These are phyloP conservation scores for Cloeon dipterum DNA, from an alignment of 2,888 invertebrate species.

Conservation along the genomic window DNA sequence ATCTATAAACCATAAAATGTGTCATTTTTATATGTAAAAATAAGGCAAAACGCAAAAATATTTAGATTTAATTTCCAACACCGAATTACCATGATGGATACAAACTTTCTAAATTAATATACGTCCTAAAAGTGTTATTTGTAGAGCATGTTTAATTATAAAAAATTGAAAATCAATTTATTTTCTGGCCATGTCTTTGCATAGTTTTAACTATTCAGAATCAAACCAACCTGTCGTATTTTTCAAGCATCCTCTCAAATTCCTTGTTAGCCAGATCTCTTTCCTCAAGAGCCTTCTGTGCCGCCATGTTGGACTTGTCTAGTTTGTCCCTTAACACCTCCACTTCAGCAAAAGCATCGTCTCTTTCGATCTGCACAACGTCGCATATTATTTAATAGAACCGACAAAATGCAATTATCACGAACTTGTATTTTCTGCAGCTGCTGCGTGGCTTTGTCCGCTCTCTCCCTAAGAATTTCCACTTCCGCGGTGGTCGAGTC, in stretches of 20 bases:
- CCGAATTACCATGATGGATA: too few relatives aligned
- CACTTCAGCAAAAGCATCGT: conserved; percentile 63
- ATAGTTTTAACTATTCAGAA: too few relatives aligned
- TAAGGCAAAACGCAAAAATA: too few relatives aligned
- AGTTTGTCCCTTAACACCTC: conserved; percentile 74
- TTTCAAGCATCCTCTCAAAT: conserved; percentile 77
- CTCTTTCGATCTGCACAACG: conserved; percentile 49
- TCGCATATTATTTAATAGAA: neutral
- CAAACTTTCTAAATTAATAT: too few relatives aligned
- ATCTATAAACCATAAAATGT: too few relatives aligned
- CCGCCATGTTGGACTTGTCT: conserved; percentile 61
- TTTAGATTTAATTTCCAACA: too few relatives aligned
- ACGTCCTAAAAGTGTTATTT: too few relatives aligned
- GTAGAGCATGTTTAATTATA: neutral
- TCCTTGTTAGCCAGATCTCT: conserved; percentile 74
- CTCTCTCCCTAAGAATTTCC: conserved; percentile 65
- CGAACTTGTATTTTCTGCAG: conserved; percentile 56
- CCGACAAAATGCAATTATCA: conserved; percentile 2
- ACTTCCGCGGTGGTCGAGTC: conserved; percentile 68
- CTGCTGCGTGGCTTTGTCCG: conserved; percentile 65
- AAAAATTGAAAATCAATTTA: neutral
- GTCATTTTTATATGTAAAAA: too few relatives aligned
- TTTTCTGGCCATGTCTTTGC: too few relatives aligned
- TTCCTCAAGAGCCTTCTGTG: conserved; percentile 69
- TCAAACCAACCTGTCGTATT: conserved; percentile 82